These are phyloP conservation scores for Nixonia krombeini DNA, from an alignment of 1,140 invertebrate species.

Conservation along the genomic window DNA sequence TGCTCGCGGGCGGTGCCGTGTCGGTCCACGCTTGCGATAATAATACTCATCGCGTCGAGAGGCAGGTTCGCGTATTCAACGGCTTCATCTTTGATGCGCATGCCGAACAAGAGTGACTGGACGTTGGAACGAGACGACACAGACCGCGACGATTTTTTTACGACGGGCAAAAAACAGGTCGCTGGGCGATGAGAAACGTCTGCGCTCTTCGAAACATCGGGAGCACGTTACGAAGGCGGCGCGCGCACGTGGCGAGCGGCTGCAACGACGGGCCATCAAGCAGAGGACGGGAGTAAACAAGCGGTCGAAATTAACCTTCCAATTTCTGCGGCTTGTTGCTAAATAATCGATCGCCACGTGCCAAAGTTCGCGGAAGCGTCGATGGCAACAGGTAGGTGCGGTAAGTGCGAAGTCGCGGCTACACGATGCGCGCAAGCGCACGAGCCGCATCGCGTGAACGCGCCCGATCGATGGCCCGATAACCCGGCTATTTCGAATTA, in stretches of 20 bases:
- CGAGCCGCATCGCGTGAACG: conserved; percentile 49
- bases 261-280: conserved; percentile 54
- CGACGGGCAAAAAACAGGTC: too few species aligned
- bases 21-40: too few species aligned
- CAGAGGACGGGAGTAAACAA: conserved; percentile 62
- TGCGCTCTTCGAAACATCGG: too few species aligned
- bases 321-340: conserved; percentile 67
- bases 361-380: conserved; percentile 46
- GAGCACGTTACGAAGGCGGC: too few species aligned
- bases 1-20: too few species aligned
- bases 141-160: too few species aligned
- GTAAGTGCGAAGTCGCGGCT: conserved; percentile 42
- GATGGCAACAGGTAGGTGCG: conserved; percentile 59
- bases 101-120: too few species aligned
- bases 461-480: conserved; percentile 54
- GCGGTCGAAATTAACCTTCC: conserved; percentile 64
- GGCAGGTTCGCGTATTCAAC: too few species aligned
- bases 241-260: too few species aligned
- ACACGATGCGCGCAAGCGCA: conserved; percentile 49
- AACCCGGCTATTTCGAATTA: conserved; percentile 65
- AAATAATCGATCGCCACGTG: conserved; percentile 66
- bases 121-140: conserved; percentile 14
- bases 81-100: background rate
- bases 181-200: too few species aligned
- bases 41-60: too few species aligned